Evolutionary conservation across 2,888 invertebrate genomes (phyloP), one percentile per base, ranked within the genome.

Genomic region (Acleris laterana): DNA sequence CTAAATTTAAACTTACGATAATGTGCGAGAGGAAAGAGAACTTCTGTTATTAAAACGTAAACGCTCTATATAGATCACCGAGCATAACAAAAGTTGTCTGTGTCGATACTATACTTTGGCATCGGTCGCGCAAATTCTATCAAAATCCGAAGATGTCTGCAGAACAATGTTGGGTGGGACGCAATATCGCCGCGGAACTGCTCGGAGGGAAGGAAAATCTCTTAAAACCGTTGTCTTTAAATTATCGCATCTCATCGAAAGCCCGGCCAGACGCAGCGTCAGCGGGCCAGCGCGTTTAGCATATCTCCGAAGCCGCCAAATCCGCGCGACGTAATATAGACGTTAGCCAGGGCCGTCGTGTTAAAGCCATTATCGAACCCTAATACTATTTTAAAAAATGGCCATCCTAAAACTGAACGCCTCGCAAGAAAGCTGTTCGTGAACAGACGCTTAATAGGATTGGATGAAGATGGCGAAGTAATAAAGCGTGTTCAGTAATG

Each of bases 401-500:
- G 87, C 87, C 80, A 85, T 88, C 82, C 85, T 88, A 86, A 88
- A 84, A 84, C 82, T 83, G 81, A 87, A 85, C 82, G 80, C 78
- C 81, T 81, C 80, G 77, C 77, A 74, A 78, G 78, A 76, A 83
- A 83, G 81, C 84, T 85, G 82, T 79, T 83, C 82, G 82, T 81
- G 83, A 87, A 85, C 85, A 85, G 85, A 85, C 86, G 83, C 86
- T 87, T 90, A 92, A 92, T 89, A 89, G 89, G 90, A 93, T 93
- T 90, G 89, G 87, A 90, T 87, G 85, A 88, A 87, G 89, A 89
- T 87, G 87, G 89, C 84, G 79, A 80, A 91, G 91, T 91, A 90
- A 90, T 90, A 91, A 91, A 90, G 85, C 89, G 89, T 90, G 90
- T 92, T 89, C 88, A 73, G 78, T 91, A 92, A 91, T 90, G 89